These are phyloP conservation scores for Platichthys stellatus DNA, from an alignment of 2,113 vertebrate genomes.

Conservation along the genomic window DNA sequence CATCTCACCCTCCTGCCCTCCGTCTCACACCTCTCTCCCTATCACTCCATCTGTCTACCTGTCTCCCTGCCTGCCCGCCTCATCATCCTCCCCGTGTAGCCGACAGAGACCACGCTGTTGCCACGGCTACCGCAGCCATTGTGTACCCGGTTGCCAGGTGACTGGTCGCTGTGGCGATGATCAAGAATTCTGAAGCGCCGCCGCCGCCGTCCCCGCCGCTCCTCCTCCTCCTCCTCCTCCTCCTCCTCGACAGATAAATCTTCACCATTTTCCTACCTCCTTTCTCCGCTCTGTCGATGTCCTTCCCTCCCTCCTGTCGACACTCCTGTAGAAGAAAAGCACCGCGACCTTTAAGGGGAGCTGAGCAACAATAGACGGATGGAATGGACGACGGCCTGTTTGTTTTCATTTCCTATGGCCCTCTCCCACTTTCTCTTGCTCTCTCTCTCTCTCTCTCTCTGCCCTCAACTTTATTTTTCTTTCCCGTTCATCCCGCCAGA, in stretches of 20 bases:
- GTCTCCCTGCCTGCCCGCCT: slow-evolving; percentile 54
- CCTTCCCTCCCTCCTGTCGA: slow-evolving; percentile 57
- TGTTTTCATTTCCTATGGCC: slow-evolving; percentile 71
- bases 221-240: slow-evolving; percentile 27
- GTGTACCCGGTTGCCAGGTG: slow-evolving; percentile 82
- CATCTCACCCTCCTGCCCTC: slow-evolving; percentile 51
- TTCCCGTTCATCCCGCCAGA: slow-evolving; percentile 49
- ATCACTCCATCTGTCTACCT: slow-evolving; percentile 76
- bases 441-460: slow-evolving; percentile 3
- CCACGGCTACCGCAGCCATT: slow-evolving; percentile 78
- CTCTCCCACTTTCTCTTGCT: slow-evolving; percentile 37
- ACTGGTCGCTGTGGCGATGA: slow-evolving; percentile 81
- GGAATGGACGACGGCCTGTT: slow-evolving; percentile 75
- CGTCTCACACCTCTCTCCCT: slow-evolving; percentile 65
- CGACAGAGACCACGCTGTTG: slow-evolving; percentile 70
- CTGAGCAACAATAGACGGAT: slow-evolving; percentile 66
- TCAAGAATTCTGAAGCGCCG: slow-evolving; percentile 79
- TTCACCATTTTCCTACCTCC: slow-evolving; percentile 45
- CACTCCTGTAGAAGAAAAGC: slow-evolving; percentile 56
- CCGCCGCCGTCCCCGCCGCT: slow-evolving; percentile 9
- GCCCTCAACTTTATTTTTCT: slow-evolving; percentile 42
- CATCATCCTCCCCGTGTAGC: slow-evolving; percentile 46
- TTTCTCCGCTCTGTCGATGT: slow-evolving; percentile 21
- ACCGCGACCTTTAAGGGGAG: slow-evolving; percentile 72
- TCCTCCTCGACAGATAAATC: slow-evolving; percentile 77